Conservation (phyloP, 2,113 vertebrate species). For the Rana temporaria region DNA sequence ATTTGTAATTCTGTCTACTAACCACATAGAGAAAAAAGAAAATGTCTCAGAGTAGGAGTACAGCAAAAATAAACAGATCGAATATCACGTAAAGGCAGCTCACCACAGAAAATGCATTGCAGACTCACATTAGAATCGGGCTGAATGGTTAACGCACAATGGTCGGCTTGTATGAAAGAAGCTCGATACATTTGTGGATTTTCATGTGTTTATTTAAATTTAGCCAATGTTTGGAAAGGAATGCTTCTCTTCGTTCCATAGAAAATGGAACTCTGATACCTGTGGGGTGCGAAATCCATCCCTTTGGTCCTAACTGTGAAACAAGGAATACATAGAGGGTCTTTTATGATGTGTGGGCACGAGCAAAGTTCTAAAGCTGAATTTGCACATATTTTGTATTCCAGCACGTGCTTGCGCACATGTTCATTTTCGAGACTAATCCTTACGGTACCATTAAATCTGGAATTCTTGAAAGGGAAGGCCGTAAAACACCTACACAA, state of each 20-base stretch:
- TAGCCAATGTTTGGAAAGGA: background rate
- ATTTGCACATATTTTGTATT: background rate
- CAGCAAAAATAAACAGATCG: conserved; percentile 47
- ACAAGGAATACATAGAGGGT: background rate
- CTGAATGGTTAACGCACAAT: conserved; percentile 9
- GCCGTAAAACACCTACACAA: no score
- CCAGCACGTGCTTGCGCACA: background rate
- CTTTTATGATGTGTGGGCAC: background rate
- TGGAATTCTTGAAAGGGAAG: no score
- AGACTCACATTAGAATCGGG: background rate
- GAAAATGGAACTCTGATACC: conserved; percentile 2
- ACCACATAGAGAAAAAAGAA: conserved; percentile 26
- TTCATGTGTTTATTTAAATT: conserved; percentile 30
- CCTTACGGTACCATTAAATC: no score
- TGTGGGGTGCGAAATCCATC: background rate
- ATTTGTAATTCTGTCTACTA: conserved; percentile 1
- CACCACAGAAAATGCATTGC: conserved; percentile 19
- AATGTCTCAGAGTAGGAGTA: background rate
- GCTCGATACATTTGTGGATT: background rate
- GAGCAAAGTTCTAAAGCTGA: background rate
- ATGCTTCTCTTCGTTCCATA: conserved; percentile 4
- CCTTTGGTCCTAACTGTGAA: background rate
- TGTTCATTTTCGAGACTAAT: no score
- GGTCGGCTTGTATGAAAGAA: conserved; percentile 5
- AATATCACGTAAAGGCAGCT: conserved; percentile 24